phyloP scores from a whole-genome alignment of 92 coral and sea anemone species.

The Hydrozoanthus gracilis region DNA sequence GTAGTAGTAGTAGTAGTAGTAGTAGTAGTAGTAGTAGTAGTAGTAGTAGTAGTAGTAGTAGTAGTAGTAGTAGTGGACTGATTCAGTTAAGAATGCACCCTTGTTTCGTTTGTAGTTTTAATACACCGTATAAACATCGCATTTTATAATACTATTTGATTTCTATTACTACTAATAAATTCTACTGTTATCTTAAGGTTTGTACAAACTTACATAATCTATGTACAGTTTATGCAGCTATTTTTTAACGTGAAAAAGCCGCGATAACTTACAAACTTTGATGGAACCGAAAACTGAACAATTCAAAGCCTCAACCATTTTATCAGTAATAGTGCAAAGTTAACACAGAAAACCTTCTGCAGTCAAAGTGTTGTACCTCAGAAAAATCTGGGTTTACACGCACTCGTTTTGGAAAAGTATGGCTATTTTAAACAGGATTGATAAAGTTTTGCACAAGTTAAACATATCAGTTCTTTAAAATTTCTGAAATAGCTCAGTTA shows the following conservation, averaged over 20 bases:
- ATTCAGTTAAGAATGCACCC: no score
- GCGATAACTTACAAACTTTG: background rate
- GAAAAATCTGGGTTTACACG: no score
- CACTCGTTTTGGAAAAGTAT: no score
- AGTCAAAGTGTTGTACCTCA: no score
- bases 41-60: background rate
- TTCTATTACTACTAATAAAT: constrained; percentile 27
- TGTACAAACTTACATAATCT: constrained; percentile 34
- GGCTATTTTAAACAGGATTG: no score
- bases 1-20: background rate
- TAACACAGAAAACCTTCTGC: no score
- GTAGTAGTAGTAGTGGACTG: constrained; percentile 10
- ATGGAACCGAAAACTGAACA: background rate
- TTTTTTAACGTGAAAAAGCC: background rate
- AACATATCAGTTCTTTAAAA: no score
- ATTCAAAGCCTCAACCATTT: background rate
- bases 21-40: background rate
- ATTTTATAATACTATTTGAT: constrained; percentile 16
- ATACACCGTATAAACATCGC: constrained; percentile 34
- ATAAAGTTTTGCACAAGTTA: no score
- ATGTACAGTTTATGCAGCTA: constrained; percentile 27
- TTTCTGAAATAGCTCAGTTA: no score
- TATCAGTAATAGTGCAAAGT: no score
- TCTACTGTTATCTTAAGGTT: constrained; percentile 23
- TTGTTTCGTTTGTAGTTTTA: constrained; percentile 15